Conservation (phyloP, 2,113 vertebrate species). For the Equus przewalskii region DNA sequence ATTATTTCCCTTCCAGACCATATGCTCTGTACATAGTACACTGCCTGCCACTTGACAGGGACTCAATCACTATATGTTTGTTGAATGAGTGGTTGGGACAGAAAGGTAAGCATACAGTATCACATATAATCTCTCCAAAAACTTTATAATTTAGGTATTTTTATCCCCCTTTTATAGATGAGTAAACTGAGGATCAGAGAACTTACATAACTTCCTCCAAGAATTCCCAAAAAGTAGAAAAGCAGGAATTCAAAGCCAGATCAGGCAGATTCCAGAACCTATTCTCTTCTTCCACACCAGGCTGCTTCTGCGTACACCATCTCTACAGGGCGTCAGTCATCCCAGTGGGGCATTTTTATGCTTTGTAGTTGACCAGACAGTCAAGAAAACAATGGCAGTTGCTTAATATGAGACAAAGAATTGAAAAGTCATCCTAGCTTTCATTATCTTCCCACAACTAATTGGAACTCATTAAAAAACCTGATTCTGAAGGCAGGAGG, state of each 20-base stretch:
- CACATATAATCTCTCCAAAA: constrained; percentile 15
- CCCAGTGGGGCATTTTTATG: neutral
- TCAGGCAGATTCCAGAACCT: neutral
- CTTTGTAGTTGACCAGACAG: neutral
- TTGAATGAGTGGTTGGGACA: neutral
- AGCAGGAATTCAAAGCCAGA: neutral
- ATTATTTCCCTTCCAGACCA: neutral
- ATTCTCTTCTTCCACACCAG: neutral
- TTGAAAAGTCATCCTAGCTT: constrained; percentile 48
- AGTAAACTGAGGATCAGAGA: neutral
- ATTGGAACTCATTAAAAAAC: constrained; percentile 69
- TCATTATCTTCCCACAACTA: constrained; percentile 63
- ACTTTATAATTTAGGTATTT: neutral
- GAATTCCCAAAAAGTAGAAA: neutral
- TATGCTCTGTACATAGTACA: neutral
- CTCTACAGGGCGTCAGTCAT: neutral
- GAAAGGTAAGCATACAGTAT: neutral
- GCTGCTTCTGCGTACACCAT: neutral
- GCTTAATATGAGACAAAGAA: constrained; percentile 47
- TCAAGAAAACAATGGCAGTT: constrained; percentile 25
- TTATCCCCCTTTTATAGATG: neutral
- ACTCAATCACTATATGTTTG: neutral
- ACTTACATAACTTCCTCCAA: neutral
- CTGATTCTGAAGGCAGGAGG: constrained; percentile 54
- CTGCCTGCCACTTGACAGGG: neutral